Evolutionary conservation across 2,888 invertebrate genomes (phyloP), one percentile per base, ranked within the genome.

Genomic region (Drosophila gaucha): DNA sequence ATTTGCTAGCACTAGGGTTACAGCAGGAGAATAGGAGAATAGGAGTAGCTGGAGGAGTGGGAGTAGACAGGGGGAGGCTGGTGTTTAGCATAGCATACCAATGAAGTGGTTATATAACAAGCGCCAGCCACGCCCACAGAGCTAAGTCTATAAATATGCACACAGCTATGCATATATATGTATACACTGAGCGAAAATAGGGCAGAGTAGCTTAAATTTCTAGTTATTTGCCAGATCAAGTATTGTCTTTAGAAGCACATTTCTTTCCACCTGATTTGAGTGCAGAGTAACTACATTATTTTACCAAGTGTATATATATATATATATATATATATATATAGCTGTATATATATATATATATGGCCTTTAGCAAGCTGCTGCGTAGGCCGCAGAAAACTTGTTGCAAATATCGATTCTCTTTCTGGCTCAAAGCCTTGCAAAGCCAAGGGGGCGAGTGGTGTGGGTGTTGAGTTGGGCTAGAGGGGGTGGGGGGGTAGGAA

Each of bases 381-480:
- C 67, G 64, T 74, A 73, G 80, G 70, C 51, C 63, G 58, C 55
- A 38, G 12, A 55, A 74, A 73, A 90, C 89, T 89, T 90, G 89
- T 89, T 90, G 90, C 90, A 78, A 86, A 83, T 85, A 90, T 90
- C 88, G 87, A 89, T 89, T 89, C 69, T 39, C 18, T 22, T 22
- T n/a, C 38, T 38, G 46, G 38, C 56, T 39, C 59, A 49, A 38
- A 35, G 70, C 52, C 44, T 59, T 12, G 22, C 16, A 14, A 2
- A 36, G 24, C 6, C 10, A 6, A 16, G 6, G 2, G 16, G 24
- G 18, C n/a, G 12, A 26, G n/a, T 1, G 20, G 6, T 2, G 14
- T 10, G 2, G 6, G 1, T n/a, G n/a, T n/a, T n/a, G n/a, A n/a
- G n/a, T n/a, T n/a, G n/a, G n/a, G n/a, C n/a, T n/a, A 1, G 24